These are phyloP conservation scores for Pristionchus entomophagus DNA, from an alignment of 2,888 invertebrate genomes.

Conservation along the genomic window DNA sequence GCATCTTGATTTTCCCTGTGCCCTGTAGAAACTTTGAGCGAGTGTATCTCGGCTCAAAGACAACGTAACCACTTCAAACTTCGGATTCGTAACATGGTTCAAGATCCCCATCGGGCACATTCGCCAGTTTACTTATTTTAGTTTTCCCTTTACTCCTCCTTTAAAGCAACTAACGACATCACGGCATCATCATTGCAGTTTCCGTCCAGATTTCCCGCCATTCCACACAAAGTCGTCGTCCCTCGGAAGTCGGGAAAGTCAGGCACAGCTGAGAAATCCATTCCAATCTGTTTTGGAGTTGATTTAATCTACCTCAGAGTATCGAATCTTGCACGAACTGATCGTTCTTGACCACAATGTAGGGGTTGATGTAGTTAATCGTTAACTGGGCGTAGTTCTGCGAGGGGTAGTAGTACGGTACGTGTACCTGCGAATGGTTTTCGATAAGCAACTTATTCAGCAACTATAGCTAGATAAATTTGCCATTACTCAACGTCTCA, in stretches of 20 bases:
- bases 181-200: conserved; percentile 62
- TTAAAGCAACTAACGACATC: not conserved
- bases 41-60: too few relatives aligned
- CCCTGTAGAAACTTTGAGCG: too few relatives aligned
- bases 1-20: too few relatives aligned
- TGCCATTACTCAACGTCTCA: not conserved
- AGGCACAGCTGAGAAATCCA: conserved; percentile 53
- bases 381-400: conserved; percentile 42
- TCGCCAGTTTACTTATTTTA: too few relatives aligned
- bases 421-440: conserved; percentile 49
- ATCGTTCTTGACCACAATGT: conserved; percentile 48
- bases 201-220: conserved; percentile 67
- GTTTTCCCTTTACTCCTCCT: too few relatives aligned
- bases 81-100: too few relatives aligned
- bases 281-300: too few relatives aligned
- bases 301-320: not conserved
- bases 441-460: not conserved
- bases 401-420: conserved; percentile 67
- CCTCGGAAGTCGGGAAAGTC: conserved; percentile 65
- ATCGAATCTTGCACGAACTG: conserved; percentile 46
- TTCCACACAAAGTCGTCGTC: conserved; percentile 62
- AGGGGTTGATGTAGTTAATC: not conserved
- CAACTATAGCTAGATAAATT: not conserved
- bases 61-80: too few relatives aligned
- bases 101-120: too few relatives aligned